These are phyloP conservation scores for Himalopsyche phryganea DNA, from an alignment of 1,140 invertebrate genomes.

Conservation along the genomic window DNA sequence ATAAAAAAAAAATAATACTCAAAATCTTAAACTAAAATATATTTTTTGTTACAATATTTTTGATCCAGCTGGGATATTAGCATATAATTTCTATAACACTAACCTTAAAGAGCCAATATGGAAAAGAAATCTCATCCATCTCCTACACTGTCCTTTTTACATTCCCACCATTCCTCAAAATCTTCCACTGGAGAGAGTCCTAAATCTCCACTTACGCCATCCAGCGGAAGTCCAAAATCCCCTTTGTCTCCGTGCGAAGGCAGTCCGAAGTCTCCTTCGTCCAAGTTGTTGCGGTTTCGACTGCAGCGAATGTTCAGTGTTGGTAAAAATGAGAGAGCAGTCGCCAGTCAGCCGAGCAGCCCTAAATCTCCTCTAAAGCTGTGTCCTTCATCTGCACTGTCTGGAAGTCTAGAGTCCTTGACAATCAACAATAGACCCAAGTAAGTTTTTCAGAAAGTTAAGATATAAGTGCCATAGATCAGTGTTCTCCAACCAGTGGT, in stretches of 20 bases:
- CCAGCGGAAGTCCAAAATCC: neutral
- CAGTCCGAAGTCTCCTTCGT: constrained; percentile 27
- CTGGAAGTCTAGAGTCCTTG: constrained; percentile 27
- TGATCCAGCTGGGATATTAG: no score
- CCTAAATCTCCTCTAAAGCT: constrained; percentile 29
- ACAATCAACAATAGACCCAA: neutral
- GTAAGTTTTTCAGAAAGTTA: constrained; percentile 7
- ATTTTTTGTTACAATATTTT: no score
- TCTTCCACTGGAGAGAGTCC: neutral
- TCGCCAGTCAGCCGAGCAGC: constrained; percentile 29
- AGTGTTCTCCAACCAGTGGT: no score
- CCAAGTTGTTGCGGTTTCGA: constrained; percentile 17
- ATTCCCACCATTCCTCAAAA: neutral
- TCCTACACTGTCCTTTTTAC: no score
- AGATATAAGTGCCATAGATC: no score
- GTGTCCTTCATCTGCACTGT: neutral
- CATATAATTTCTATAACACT: no score
- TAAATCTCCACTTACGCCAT: neutral
- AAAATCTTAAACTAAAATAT: no score
- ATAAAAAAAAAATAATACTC: no score
- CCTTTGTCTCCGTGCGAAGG: constrained; percentile 1
- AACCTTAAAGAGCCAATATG: neutral
- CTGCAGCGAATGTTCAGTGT: constrained; percentile 31
- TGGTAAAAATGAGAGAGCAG: neutral
- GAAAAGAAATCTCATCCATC: neutral